Evolutionary conservation across 2,797 vertebrate species (phyloP), one percentile per base, ranked within the genome.

Genomic region (Pyrocephalus nanus): DNA sequence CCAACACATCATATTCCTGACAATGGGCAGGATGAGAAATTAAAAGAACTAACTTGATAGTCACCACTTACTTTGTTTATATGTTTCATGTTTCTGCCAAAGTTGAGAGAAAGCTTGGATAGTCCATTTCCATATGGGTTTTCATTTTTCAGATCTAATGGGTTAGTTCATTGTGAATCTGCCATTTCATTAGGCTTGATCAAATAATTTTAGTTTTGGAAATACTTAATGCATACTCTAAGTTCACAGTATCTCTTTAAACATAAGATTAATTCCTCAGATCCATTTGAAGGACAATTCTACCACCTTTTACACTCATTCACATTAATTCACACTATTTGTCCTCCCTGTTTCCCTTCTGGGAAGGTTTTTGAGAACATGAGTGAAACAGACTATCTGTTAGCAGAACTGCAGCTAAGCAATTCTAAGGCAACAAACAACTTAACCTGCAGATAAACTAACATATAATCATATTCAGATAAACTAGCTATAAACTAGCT

Each of bases 361-460:
- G 45, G 66, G 38, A 86, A 75, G 23, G 43, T 72, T 92, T 78
- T 66, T 78, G 81, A 95, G 55, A 86, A 67, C 53, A 54, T 3
- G 6, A 67, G 22, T 15, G 21, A 77, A 92, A 65, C 13, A 73
- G 58, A 48, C 19, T 58, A 34, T 70, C 55, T 53, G 43, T 42
- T n/a, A 62, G 36, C n/a, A 92, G 66, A 91, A 83, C 12, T 78
- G 74, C 40, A 96, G 45, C 78, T 84, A 57, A 85, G 64, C 54
- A 57, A 40, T 86, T 30, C 50, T 72, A 54, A 96, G 43, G 53
- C 43, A 70, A 34, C 77, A 89, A 92, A 74, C 38, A 70, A 47
- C 58, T 47, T 86, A 82, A 88, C 50, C 65, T 88, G 60, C 81
- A 72, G 69, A 85, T 67, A 76, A 93, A 83, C 47, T 55, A 94